Percentiles rank a stretch among this genome's conserved stretches.
Evolutionary conservation across 2,113 vertebrate genomes (phyloP).

Genomic region (Megaleporinus macrocephalus): DNA sequence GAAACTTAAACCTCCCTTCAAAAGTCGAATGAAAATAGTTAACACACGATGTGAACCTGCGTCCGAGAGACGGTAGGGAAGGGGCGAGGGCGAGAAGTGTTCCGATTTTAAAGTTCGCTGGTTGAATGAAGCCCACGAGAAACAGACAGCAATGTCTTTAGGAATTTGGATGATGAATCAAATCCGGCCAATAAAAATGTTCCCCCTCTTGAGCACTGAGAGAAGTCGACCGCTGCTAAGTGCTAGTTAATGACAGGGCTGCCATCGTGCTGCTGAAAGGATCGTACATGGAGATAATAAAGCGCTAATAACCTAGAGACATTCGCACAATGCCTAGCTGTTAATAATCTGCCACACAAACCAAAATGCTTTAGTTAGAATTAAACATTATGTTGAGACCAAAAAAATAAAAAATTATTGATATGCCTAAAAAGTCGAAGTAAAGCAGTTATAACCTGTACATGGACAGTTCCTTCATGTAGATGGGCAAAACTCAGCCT

Average conservation of each 20-base stretch:
- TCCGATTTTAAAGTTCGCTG: slow-evolving; percentile 1
- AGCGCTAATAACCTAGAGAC: slow-evolving; percentile 22
- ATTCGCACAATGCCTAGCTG: slow-evolving; percentile 16
- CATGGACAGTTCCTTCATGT: slow-evolving; percentile 22
- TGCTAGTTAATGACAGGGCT: slow-evolving; percentile 37
- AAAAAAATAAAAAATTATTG: no score
- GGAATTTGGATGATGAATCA: background rate
- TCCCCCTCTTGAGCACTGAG: slow-evolving; percentile 9
- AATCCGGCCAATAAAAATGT: slow-evolving; percentile 27
- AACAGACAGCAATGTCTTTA: background rate
- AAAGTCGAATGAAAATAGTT: slow-evolving; percentile 3
- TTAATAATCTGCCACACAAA: slow-evolving; percentile 32
- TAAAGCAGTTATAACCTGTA: slow-evolving; percentile 1
- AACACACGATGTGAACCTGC: slow-evolving; percentile 12
- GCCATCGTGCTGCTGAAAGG: slow-evolving; percentile 2
- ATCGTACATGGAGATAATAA: slow-evolving; percentile 1
- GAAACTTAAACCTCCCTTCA: slow-evolving; percentile 33
- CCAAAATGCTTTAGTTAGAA: slow-evolving; percentile 19
- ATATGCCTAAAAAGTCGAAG: slow-evolving; percentile 13
- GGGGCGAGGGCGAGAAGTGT: background rate
- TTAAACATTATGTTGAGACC: background rate
- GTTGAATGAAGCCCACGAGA: slow-evolving; percentile 5
- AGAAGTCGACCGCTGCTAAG: slow-evolving; percentile 27
- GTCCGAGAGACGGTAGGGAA: background rate
- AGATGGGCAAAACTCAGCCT: background rate